phyloP scores from a whole-genome alignment of 1,140 invertebrate genomes.

The Elymnias hypermnestra region DNA sequence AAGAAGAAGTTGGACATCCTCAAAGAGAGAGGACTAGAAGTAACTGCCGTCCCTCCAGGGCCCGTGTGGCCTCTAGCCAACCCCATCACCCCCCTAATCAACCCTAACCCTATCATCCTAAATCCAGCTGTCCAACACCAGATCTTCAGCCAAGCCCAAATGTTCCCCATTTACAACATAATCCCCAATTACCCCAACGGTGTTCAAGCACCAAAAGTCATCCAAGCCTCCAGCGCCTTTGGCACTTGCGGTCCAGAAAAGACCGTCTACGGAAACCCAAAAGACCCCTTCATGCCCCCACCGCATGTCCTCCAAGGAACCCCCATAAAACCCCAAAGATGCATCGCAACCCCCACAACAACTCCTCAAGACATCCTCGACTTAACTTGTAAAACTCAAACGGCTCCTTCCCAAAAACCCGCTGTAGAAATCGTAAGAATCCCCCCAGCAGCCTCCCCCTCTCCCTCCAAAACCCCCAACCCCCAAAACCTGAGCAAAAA shows the following conservation, averaged over 20 bases:
- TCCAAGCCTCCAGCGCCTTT: slow-evolving; percentile 81
- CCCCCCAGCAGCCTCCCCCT: slow-evolving; percentile 36
- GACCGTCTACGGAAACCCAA: slow-evolving; percentile 83
- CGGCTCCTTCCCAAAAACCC: slow-evolving; percentile 45
- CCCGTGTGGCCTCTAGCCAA: slow-evolving; percentile 39
- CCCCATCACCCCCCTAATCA: slow-evolving; percentile 28
- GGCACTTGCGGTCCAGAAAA: slow-evolving; percentile 77
- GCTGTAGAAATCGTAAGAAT: slow-evolving; percentile 72
- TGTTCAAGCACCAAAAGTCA: slow-evolving; percentile 76
- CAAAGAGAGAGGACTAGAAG: slow-evolving; percentile 83
- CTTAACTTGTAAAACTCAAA: slow-evolving; percentile 64
- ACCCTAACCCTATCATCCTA: slow-evolving; percentile 34
- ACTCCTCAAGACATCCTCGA: slow-evolving; percentile 71
- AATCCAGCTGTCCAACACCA: slow-evolving; percentile 70
- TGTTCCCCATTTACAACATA: slow-evolving; percentile 75
- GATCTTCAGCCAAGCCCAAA: slow-evolving; percentile 69
- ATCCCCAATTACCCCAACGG: slow-evolving; percentile 42
- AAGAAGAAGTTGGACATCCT: slow-evolving; percentile 85
- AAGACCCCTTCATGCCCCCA: slow-evolving; percentile 78
- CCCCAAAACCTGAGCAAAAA: slow-evolving; percentile 62
- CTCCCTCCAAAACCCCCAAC: slow-evolving; percentile 23
- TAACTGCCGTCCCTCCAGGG: slow-evolving; percentile 77
- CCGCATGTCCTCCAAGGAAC: slow-evolving; percentile 58
- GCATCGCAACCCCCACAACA: slow-evolving; percentile 19
- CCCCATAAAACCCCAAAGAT: slow-evolving; percentile 42